phyloP scores from a whole-genome alignment of 2,888 invertebrate genomes.

The Antheraea yamamai region DNA sequence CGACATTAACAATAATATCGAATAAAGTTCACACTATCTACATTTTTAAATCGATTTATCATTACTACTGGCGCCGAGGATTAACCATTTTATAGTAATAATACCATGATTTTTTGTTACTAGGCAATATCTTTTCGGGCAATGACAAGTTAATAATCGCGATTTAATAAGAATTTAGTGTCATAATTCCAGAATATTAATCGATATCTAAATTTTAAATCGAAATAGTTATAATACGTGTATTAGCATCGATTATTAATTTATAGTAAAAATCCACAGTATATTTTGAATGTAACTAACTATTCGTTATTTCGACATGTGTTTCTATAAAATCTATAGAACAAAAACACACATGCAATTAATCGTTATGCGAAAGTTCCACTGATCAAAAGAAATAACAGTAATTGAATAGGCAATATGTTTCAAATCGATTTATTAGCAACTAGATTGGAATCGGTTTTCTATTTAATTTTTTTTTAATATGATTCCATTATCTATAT shows the following conservation, averaged over 20 bases:
- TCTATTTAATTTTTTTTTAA: no score
- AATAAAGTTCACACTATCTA: not conserved
- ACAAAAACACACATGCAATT: no score
- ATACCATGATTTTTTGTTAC: conserved; percentile 7
- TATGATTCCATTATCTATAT: no score
- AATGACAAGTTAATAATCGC: not conserved
- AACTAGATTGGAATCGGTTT: no score
- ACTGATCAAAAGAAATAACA: no score
- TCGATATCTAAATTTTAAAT: not conserved
- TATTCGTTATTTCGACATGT: not conserved
- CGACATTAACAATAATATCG: not conserved
- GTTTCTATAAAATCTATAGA: not conserved
- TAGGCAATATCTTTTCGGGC: not conserved
- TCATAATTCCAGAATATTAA: not conserved
- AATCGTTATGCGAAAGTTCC: no score
- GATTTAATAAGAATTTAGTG: not conserved
- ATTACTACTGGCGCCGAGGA: not conserved
- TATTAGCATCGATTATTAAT: not conserved
- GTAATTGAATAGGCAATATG: no score
- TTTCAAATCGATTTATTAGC: no score
- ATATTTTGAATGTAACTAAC: not conserved
- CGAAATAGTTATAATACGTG: not conserved
- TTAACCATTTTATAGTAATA: conserved; percentile 1
- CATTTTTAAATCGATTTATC: not conserved
- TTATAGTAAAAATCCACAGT: not conserved